These are phyloP conservation scores for Trinorchestia longiramus DNA, from an alignment of 1,140 invertebrate genomes.

Conservation along the genomic window DNA sequence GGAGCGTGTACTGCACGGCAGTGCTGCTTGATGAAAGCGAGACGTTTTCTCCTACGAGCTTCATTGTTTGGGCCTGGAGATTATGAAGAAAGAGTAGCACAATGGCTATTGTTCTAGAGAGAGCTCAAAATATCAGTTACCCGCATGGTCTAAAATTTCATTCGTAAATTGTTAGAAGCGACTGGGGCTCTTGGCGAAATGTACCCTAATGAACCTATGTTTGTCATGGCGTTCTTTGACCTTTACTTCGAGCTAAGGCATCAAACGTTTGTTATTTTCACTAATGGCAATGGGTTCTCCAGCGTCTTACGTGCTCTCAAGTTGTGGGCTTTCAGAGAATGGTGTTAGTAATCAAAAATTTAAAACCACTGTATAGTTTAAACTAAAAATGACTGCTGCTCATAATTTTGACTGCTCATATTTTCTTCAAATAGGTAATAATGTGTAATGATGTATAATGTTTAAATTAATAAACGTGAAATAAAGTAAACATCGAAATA, in stretches of 20 bases:
- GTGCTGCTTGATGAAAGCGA: constrained; percentile 21
- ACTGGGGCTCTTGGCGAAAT: background rate
- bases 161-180: background rate
- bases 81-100: constrained; percentile 1
- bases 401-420: no score
- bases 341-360: background rate
- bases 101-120: background rate
- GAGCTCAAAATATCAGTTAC: background rate
- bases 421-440: no score
- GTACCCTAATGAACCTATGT: background rate
- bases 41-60: background rate
- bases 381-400: no score
- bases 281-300: background rate
- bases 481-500: no score
- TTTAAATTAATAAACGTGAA: no score
- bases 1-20: background rate
- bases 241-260: background rate
- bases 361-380: background rate
- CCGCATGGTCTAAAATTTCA: background rate
- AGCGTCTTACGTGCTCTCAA: background rate
- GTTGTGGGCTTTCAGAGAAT: background rate
- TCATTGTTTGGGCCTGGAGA: background rate
- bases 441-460: no score
- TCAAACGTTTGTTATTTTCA: background rate
- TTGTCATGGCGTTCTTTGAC: background rate